phyloP scores from a whole-genome alignment of 2,113 vertebrate genomes.

The Paedocypris sp. region DNA sequence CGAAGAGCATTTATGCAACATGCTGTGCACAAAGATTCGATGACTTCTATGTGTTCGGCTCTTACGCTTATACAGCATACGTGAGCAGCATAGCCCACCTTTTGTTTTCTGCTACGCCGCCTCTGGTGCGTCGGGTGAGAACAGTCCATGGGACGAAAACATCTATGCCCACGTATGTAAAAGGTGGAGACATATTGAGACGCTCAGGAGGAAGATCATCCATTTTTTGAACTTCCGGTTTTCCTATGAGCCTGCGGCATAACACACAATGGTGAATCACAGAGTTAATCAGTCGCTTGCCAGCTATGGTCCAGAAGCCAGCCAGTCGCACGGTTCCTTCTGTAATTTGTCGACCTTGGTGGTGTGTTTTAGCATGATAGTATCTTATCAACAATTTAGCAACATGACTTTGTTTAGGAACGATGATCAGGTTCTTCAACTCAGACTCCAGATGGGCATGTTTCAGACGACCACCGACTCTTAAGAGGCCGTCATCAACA shows the following conservation, averaged over 20 bases:
- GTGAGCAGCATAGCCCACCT: constrained; percentile 12
- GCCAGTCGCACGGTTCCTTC: constrained; percentile 3
- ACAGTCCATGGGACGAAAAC: neutral
- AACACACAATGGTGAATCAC: neutral
- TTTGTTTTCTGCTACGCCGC: neutral
- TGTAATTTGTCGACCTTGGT: constrained; percentile 22
- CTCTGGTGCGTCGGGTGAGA: neutral
- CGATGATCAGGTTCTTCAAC: constrained; percentile 16
- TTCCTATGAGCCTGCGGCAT: neutral
- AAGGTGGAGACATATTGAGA: neutral
- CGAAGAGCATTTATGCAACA: constrained; percentile 19
- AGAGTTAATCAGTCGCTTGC: neutral
- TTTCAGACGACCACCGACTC: neutral
- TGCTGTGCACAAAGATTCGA: constrained; percentile 8
- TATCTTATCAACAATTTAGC: constrained; percentile 12
- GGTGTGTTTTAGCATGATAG: constrained; percentile 17
- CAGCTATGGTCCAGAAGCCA: constrained; percentile 6
- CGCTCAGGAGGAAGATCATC: neutral
- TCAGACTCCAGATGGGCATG: neutral
- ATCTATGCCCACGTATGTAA: constrained; percentile 5
- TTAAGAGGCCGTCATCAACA: neutral
- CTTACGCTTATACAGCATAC: neutral
- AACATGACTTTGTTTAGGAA: constrained; percentile 12
- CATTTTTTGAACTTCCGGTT: neutral
- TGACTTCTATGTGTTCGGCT: constrained; percentile 10